Conservation (phyloP, 2,797 vertebrate genomes). For the Triplophysa yarkandensis region DNA sequence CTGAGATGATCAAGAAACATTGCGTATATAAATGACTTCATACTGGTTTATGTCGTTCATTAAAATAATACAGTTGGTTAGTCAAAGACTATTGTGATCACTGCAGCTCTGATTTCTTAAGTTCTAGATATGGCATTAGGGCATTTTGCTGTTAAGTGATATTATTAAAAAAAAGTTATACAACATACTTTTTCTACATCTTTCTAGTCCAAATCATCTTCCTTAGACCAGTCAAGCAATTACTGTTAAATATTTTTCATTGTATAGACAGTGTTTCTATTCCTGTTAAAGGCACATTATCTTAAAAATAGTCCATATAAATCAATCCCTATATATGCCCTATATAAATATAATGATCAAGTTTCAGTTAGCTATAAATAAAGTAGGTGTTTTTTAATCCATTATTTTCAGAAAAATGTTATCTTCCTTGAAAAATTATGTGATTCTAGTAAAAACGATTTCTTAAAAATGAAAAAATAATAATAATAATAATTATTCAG, state of each 20-base stretch:
- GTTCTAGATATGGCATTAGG: background rate
- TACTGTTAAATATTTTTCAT: background rate
- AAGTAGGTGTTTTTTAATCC: background rate
- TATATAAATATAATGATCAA: background rate
- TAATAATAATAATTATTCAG: too few relatives aligned
- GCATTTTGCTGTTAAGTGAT: background rate
- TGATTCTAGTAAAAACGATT: background rate
- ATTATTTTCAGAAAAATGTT: background rate
- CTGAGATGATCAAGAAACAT: background rate
- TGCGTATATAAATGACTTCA: background rate
- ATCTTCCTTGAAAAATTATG: background rate
- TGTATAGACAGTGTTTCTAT: conserved; percentile 27
- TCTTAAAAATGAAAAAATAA: background rate
- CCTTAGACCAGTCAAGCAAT: background rate
- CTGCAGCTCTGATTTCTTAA: conserved; percentile 10
- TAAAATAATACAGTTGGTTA: conserved; percentile 4
- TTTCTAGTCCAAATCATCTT: conserved; percentile 6
- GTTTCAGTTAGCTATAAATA: background rate
- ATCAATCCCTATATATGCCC: background rate
- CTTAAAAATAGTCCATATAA: background rate
- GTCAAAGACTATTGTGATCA: background rate
- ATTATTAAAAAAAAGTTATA: conserved; percentile 12
- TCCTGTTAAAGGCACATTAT: conserved; percentile 23
- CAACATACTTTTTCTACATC: background rate
- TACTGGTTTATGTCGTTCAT: conserved; percentile 2